These are phyloP conservation scores for Melanotaenia nigrans DNA, from an alignment of 2,797 vertebrate species.

Conservation along the genomic window DNA sequence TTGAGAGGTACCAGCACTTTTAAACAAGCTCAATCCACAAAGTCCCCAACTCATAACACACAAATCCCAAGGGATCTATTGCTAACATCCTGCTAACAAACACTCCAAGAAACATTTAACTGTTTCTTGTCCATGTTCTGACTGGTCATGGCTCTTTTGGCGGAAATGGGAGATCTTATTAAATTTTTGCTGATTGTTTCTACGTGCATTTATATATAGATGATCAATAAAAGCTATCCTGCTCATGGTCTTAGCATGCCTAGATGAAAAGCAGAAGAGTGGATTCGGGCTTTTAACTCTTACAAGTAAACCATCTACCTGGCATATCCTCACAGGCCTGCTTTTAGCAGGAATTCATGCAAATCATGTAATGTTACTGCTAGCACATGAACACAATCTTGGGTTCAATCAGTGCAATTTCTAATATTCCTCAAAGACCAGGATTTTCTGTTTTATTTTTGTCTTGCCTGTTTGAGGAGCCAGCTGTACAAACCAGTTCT, in stretches of 20 bases:
- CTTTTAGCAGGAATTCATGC: slow-evolving; percentile 24
- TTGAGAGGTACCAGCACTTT: neutral
- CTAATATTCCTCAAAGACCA: slow-evolving; percentile 51
- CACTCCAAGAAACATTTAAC: neutral
- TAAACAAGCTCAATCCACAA: neutral
- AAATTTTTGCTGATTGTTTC: neutral
- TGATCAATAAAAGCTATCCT: slow-evolving; percentile 18
- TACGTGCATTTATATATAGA: slow-evolving; percentile 10
- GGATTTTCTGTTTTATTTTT: slow-evolving; percentile 49
- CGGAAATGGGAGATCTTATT: neutral
- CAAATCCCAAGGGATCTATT: neutral
- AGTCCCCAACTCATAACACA: neutral
- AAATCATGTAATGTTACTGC: slow-evolving; percentile 23
- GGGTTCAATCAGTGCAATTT: slow-evolving; percentile 40
- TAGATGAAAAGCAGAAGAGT: slow-evolving; percentile 57
- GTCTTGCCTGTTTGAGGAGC: slow-evolving; percentile 51
- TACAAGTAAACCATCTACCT: slow-evolving; percentile 50
- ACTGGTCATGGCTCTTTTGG: no score
- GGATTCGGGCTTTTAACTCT: slow-evolving; percentile 40
- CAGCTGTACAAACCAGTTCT: slow-evolving; percentile 34
- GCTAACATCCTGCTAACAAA: neutral
- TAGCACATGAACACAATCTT: slow-evolving; percentile 26
- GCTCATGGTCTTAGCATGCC: slow-evolving; percentile 45
- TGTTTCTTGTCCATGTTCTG: neutral
- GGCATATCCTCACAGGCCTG: slow-evolving; percentile 23